phyloP scores from a whole-genome alignment of 2,113 vertebrate species.

The Coracopsis vasa region DNA sequence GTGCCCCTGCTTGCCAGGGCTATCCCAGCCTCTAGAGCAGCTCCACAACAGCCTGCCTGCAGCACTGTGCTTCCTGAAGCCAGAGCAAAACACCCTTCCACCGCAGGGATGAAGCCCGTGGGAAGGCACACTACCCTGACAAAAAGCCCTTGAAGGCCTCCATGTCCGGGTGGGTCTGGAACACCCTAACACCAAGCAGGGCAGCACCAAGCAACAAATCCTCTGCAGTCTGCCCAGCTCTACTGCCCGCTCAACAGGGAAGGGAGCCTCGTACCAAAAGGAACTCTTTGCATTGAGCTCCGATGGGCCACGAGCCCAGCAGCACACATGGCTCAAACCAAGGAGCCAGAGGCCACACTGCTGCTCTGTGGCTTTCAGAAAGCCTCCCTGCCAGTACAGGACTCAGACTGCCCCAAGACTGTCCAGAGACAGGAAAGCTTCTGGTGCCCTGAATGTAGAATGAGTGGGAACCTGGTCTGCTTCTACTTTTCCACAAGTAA shows the following conservation, averaged over 20 bases:
- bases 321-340: accelerated
- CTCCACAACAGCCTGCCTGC: neutral
- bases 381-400: neutral
- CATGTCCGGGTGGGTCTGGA: neutral
- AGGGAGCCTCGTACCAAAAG: neutral
- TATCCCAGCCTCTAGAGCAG: neutral
- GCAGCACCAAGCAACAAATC: neutral
- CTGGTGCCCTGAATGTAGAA: neutral
- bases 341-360: neutral
- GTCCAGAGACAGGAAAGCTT: neutral
- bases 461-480: neutral
- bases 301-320: neutral
- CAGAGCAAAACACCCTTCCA: neutral
- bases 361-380: neutral
- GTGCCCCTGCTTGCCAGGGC: neutral
- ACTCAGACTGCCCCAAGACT: accelerated
- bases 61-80: accelerated
- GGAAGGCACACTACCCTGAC: neutral
- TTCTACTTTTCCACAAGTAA: neutral
- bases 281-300: neutral
- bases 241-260: accelerated
- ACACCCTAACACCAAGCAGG: neutral
- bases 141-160: neutral
- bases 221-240: neutral
- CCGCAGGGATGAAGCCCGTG: neutral